Percentiles rank a stretch among this genome's conserved stretches.
Evolutionary conservation across 2,797 vertebrate species (phyloP).

Genomic region (Ibycter americanus): DNA sequence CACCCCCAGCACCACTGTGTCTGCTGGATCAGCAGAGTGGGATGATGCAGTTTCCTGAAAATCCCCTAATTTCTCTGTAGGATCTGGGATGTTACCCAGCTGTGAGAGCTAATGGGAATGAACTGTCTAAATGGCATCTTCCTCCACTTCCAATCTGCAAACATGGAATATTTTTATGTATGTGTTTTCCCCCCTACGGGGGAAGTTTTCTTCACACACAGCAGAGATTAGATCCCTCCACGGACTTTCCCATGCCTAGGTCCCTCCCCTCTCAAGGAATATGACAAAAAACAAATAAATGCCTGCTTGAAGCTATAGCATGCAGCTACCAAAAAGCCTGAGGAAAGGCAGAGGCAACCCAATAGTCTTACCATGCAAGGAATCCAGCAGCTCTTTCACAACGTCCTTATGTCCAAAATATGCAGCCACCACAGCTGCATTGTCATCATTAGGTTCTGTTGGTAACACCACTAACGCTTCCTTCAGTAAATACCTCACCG

Average conservation of each 20-base stretch:
- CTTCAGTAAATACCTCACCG: conserved; percentile 85
- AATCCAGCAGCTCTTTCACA: conserved; percentile 87
- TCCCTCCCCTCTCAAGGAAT: background rate
- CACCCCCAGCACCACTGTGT: background rate
- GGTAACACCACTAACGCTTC: conserved; percentile 79
- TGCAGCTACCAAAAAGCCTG: background rate
- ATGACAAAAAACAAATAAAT: background rate
- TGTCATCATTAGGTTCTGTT: conserved; percentile 81
- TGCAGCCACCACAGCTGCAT: conserved; percentile 88
- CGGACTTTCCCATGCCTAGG: background rate
- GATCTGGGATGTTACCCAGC: background rate
- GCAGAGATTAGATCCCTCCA: background rate
- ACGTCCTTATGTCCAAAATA: conserved; percentile 82
- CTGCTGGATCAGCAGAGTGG: background rate
- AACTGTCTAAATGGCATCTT: conserved; percentile 12
- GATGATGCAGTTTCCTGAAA: background rate
- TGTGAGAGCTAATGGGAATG: background rate
- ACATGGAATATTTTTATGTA: background rate
- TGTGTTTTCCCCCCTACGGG: background rate
- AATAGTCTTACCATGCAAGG: conserved; percentile 78
- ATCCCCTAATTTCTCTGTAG: background rate
- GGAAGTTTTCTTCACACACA: background rate
- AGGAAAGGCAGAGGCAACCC: background rate
- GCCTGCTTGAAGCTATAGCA: background rate
- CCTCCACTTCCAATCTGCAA: background rate